These are phyloP conservation scores for Bolborhynchus lineola DNA, from an alignment of 2,113 vertebrate species.

Conservation along the genomic window DNA sequence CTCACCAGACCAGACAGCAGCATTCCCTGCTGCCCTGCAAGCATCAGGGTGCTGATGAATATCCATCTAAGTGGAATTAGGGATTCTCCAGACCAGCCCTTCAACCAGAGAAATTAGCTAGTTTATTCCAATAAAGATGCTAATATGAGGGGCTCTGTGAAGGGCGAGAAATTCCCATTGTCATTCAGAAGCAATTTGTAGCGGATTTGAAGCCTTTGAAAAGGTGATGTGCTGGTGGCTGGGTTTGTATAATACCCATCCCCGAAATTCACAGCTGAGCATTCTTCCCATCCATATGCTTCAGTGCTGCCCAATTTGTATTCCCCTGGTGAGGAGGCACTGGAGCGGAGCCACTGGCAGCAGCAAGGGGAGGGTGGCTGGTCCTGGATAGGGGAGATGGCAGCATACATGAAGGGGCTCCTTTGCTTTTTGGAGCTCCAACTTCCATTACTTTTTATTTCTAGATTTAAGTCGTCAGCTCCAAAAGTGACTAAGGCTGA, in stretches of 20 bases:
- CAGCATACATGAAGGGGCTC: background rate
- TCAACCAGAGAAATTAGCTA: constrained; percentile 20
- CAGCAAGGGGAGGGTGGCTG: background rate
- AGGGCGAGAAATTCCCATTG: constrained; percentile 6
- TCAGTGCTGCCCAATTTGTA: constrained; percentile 27
- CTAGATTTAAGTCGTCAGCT: background rate
- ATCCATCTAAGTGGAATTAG: constrained; percentile 1
- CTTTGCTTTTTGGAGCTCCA: background rate
- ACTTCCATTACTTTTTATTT: background rate
- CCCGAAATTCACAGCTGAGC: constrained; percentile 39
- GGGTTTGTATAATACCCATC: background rate
- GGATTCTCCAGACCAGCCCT: background rate
- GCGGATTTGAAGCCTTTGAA: constrained; percentile 54
- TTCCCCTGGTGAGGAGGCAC: background rate
- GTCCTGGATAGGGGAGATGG: background rate
- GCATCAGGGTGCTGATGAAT: background rate
- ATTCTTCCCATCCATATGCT: constrained; percentile 35
- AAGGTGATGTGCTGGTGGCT: constrained; percentile 38
- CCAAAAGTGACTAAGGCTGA: background rate
- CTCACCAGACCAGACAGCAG: background rate
- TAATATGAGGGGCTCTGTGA: constrained; percentile 16
- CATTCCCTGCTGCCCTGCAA: background rate
- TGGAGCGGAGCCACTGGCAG: background rate
- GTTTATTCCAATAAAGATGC: constrained; percentile 58
- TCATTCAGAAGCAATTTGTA: constrained; percentile 61